Conservation (phyloP, 2,888 invertebrate genomes). For the Phalera bucephala region DNA sequence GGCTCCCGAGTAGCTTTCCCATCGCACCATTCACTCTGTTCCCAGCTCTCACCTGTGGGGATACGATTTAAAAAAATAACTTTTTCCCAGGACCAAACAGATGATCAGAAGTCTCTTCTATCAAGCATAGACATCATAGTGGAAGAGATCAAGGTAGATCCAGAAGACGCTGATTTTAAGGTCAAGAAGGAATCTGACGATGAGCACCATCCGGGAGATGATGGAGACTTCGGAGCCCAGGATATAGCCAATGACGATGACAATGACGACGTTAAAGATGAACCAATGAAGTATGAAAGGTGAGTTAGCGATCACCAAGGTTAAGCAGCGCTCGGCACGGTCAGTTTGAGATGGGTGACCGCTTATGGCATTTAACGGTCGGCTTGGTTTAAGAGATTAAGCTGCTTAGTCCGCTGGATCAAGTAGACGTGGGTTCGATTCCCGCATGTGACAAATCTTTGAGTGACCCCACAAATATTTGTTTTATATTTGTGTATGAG, state of each 20-base stretch:
- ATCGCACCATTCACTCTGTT: no score
- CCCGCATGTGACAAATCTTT: no score
- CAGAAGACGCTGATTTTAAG: constrained; percentile 5
- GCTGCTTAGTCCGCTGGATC: no score
- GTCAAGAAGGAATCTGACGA: constrained; percentile 18
- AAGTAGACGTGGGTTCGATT: neutral
- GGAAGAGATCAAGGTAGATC: constrained; percentile 23
- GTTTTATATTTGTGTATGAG: no score
- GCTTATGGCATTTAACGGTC: no score
- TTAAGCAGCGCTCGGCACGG: no score
- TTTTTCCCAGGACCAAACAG: constrained; percentile 9
- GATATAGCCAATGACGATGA: constrained; percentile 1
- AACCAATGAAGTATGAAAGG: constrained; percentile 24
- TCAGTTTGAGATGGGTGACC: no score
- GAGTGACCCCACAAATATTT: no score
- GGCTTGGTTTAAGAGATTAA: no score
- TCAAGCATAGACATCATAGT: constrained; percentile 19
- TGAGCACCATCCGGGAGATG: neutral
- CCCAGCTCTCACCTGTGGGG: no score
- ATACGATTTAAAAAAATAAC: neutral
- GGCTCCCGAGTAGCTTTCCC: no score
- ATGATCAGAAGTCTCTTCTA: constrained; percentile 12
- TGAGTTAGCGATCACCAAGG: constrained; percentile 6
- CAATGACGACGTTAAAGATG: constrained; percentile 14
- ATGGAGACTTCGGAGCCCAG: no score